A percentile compares a stretch with the other conserved stretches of the same genome.
Evolutionary conservation across 1,140 invertebrate species (phyloP).

Genomic region (Neelides sp.): DNA sequence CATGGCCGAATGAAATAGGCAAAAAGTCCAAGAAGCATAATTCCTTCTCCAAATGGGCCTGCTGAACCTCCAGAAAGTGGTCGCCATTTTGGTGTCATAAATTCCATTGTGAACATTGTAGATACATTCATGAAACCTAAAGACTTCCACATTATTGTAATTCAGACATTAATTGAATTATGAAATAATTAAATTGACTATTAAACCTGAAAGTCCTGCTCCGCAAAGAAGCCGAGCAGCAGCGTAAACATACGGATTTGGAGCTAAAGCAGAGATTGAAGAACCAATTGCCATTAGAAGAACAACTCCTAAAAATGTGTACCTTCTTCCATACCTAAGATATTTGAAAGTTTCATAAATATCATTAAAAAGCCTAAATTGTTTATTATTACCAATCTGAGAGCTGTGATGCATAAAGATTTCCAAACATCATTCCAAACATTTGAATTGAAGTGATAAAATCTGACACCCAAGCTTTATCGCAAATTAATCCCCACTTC

Average conservation of each 20-base stretch:
- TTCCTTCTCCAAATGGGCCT: slow-evolving; percentile 18
- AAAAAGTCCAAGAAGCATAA: slow-evolving; percentile 11
- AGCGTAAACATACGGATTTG: slow-evolving; percentile 18
- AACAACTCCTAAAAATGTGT: not conserved
- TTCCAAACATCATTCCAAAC: slow-evolving; percentile 20
- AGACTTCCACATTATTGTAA: not conserved
- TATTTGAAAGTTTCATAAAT: not conserved
- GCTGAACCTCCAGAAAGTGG: slow-evolving; percentile 3
- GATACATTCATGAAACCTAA: slow-evolving; percentile 15
- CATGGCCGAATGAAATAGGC: slow-evolving; percentile 19
- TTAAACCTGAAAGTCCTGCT: slow-evolving; percentile 13
- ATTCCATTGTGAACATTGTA: slow-evolving; percentile 16
- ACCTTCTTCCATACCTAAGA: slow-evolving; percentile 11
- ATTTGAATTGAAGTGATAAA: slow-evolving; percentile 21
- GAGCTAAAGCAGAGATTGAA: slow-evolving; percentile 6
- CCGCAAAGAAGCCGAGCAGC: slow-evolving; percentile 10
- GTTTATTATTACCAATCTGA: slow-evolving; percentile 9
- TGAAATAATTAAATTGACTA: not conserved
- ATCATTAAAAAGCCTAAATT: not conserved
- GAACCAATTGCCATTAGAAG: slow-evolving; percentile 3
- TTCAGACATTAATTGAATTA: not conserved
- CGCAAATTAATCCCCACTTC: slow-evolving; percentile 23
- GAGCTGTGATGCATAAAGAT: slow-evolving; percentile 3
- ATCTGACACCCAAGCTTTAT: slow-evolving; percentile 17
- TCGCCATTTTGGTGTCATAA: slow-evolving; percentile 14